A percentile compares a stretch with the other conserved stretches of the same genome.
Evolutionary conservation across 2,888 invertebrate species (phyloP).

Genomic region (Vandiemenella viatica): DNA sequence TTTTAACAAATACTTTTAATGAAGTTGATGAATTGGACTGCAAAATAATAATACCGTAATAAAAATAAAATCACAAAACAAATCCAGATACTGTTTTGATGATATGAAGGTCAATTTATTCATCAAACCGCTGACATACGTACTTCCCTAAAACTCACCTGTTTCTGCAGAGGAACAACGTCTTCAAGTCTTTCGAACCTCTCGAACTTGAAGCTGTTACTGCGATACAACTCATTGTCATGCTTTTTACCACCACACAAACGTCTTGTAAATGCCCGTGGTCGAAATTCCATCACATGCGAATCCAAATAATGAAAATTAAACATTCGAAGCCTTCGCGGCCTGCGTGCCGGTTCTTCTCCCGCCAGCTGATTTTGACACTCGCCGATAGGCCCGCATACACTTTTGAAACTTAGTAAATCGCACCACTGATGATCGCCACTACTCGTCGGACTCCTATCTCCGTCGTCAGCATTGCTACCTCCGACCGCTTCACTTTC

Average conservation of each 20-base stretch:
- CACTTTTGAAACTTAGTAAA: conserved; percentile 14
- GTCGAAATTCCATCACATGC: conserved; percentile 26
- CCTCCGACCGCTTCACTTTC: conserved; percentile 18
- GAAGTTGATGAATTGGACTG: too few relatives aligned
- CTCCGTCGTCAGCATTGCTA: conserved; percentile 24
- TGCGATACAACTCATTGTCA: conserved; percentile 73
- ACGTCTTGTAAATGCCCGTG: conserved; percentile 47
- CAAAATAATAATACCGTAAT: too few relatives aligned
- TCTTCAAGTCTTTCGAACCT: conserved; percentile 56
- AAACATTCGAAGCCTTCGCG: conserved; percentile 14
- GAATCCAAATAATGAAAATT: conserved; percentile 16
- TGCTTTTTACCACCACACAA: conserved; percentile 27
- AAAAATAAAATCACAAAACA: too few relatives aligned
- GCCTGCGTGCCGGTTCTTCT: conserved; percentile 12
- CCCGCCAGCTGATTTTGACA: conserved; percentile 13
- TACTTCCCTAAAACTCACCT: too few relatives aligned
- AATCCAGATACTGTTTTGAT: too few relatives aligned
- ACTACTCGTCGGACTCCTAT: conserved; percentile 8
- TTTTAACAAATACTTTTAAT: too few relatives aligned
- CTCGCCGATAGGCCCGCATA: conserved; percentile 11
- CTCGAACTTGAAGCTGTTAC: conserved; percentile 79
- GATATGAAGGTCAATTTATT: too few relatives aligned
- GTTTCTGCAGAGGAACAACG: conserved; percentile 31
- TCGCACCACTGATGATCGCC: conserved; percentile 22
- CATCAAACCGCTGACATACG: too few relatives aligned